These are phyloP conservation scores for Hypsopygia costalis DNA, from an alignment of 2,888 invertebrate species.

Conservation along the genomic window DNA sequence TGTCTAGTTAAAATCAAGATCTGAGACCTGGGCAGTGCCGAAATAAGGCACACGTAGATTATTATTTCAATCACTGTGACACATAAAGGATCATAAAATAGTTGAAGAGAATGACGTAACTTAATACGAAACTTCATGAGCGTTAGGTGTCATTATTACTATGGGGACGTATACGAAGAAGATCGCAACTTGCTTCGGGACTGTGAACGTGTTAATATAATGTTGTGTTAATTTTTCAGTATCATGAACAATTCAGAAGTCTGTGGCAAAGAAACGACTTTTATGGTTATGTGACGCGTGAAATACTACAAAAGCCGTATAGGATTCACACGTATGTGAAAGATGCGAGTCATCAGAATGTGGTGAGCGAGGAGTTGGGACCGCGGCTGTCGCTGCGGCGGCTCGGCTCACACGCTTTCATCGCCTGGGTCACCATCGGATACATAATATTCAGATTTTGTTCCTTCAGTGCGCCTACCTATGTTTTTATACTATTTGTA, in stretches of 20 bases:
- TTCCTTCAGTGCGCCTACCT: conserved; percentile 74
- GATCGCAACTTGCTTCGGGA: too few species aligned
- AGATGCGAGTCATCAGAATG: conserved; percentile 75
- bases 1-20: too few species aligned
- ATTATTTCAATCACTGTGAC: too few species aligned
- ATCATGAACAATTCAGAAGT: conserved; percentile 82
- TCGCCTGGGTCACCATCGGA: conserved; percentile 76
- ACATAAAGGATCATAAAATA: too few species aligned
- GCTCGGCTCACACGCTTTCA: conserved; percentile 82
- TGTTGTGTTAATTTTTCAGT: conserved; percentile 83
- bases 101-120: too few species aligned
- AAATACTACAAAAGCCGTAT: conserved; percentile 82
- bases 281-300: conserved; percentile 82
- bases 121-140: too few species aligned
- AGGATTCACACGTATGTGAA: conserved; percentile 83
- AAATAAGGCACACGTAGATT: too few species aligned
- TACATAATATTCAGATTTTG: conserved; percentile 73
- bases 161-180: too few species aligned
- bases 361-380: conserved; percentile 80
- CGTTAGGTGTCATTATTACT: too few species aligned
- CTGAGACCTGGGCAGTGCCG: too few species aligned
- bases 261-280: conserved; percentile 84
- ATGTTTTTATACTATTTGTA: conserved; percentile 60
- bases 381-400: conserved; percentile 84
- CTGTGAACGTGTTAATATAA: too few species aligned